phyloP scores from a whole-genome alignment of 2,797 vertebrate genomes.

The Girardinus metallicus region DNA sequence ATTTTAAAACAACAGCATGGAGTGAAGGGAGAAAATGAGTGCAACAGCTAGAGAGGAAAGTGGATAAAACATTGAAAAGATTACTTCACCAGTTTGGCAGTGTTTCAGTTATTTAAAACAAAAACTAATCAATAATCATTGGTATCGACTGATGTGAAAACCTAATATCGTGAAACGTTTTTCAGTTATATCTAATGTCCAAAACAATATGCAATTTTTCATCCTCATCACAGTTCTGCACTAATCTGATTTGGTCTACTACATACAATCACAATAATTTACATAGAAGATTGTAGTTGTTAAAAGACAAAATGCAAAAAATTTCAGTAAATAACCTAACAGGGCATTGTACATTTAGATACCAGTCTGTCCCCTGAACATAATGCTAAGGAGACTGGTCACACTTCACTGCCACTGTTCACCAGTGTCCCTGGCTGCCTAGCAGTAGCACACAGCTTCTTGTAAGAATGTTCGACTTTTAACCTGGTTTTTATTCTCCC shows the following conservation, averaged over 20 bases:
- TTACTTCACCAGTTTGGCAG: too few species aligned
- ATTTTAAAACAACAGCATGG: too few species aligned
- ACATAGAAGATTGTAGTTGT: not conserved
- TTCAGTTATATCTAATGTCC: not conserved
- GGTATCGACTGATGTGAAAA: too few species aligned
- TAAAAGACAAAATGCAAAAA: not conserved
- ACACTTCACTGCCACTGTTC: slow-evolving; percentile 9
- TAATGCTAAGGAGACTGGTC: slow-evolving; percentile 29
- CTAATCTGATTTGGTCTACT: not conserved
- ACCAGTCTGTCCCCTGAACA: slow-evolving; percentile 40
- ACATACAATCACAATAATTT: not conserved
- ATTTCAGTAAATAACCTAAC: not conserved
- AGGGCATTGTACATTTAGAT: not conserved
- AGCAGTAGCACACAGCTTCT: slow-evolving; percentile 6
- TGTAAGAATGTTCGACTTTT: slow-evolving; percentile 49
- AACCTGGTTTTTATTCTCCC: slow-evolving; percentile 76
- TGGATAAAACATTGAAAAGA: not conserved
- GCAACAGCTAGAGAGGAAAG: not conserved
- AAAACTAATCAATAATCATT: too few species aligned
- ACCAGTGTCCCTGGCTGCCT: slow-evolving; percentile 33
- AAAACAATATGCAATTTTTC: not conserved
- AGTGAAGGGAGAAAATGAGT: not conserved
- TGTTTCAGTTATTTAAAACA: too few species aligned
- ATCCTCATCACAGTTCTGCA: not conserved
- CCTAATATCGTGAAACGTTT: too few species aligned